Base-by-base conservation (phyloP, 2,113 vertebrate species). In the Gila orcuttii region DNA sequence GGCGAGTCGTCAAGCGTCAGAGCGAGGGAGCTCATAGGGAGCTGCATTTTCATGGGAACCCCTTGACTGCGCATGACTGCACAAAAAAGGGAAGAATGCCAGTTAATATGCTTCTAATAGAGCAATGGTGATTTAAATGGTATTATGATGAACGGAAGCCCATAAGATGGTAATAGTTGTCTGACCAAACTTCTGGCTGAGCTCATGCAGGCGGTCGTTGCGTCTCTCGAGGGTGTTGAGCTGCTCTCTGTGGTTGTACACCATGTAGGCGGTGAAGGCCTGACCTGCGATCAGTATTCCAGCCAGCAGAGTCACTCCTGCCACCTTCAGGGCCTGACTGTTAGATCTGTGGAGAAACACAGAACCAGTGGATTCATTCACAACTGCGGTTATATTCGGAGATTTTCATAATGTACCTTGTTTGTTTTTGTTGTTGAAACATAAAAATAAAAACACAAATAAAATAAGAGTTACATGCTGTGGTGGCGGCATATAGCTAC, bases 251-350 rank as follows among this genome's bases (percentile, higher is more conserved):
- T 99, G 98, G 89, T 93, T 90, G 82, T 95, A 95, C 74, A 98
- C 90, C 78, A 96, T 96, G 95, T 96, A 97, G 85, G 95, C 42
- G 0, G 96, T 97, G 90, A 97, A 94, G 4, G 95, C 97, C 93
- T 99, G 97, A 88, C 97, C 96, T 0, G 91, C 96, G 11, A 99
- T 86, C 39, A 99, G 96, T 90, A 99, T 88, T 8, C 94, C 95
- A 5, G 94, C 96, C 91, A 99, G 92, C 82, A 97, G 89, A 0
- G 97, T 96, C 74, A 97, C 86, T 0, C 94, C 91, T 0, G 96
- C 95, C 17, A 97, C 88, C 88, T 93, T 90, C 0, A 94, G 85
- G 47, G 93, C 95, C 2, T 89, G 93, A 13, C 90, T 91, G 86
- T 94, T 92, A 0, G 79, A 93, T 23, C 86, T 73, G 36, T 93